phyloP scores from a whole-genome alignment of 2,888 invertebrate genomes.

The Aquatica leii region DNA sequence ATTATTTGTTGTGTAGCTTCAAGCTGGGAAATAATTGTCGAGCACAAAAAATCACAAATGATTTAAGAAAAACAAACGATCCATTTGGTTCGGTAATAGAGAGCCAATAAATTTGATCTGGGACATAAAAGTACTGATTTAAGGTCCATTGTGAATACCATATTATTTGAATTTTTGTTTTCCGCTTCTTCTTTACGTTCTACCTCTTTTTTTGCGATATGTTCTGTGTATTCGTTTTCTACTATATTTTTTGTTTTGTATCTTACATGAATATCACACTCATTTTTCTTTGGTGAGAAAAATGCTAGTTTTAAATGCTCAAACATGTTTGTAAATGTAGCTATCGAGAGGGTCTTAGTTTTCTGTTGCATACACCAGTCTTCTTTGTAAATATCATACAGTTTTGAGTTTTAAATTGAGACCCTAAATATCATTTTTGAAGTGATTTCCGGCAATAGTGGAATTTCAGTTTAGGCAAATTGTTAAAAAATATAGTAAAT shows the following conservation, averaged over 20 bases:
- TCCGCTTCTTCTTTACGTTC: too few relatives aligned
- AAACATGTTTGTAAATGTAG: neutral
- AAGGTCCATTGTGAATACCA: neutral
- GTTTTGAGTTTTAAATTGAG: neutral
- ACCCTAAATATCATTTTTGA: neutral
- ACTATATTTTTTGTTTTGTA: too few relatives aligned
- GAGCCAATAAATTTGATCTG: neutral
- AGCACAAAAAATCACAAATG: neutral
- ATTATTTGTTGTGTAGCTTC: neutral
- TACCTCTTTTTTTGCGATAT: too few relatives aligned
- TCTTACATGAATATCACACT: too few relatives aligned
- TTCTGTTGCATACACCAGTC: neutral
- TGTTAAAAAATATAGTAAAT: too few relatives aligned
- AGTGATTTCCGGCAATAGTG: neutral
- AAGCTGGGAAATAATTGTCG: neutral
- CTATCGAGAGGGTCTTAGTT: neutral
- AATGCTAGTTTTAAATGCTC: neutral
- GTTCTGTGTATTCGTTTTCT: too few relatives aligned
- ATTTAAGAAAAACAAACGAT: neutral
- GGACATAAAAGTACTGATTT: neutral
- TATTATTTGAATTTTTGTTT: neutral
- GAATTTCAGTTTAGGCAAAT: neutral
- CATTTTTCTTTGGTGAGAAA: too few relatives aligned
- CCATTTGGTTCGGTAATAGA: neutral
- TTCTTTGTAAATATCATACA: neutral